These are phyloP conservation scores for Lordiphosa andalusiaca DNA, from an alignment of 2,888 invertebrate genomes.

Conservation along the genomic window DNA sequence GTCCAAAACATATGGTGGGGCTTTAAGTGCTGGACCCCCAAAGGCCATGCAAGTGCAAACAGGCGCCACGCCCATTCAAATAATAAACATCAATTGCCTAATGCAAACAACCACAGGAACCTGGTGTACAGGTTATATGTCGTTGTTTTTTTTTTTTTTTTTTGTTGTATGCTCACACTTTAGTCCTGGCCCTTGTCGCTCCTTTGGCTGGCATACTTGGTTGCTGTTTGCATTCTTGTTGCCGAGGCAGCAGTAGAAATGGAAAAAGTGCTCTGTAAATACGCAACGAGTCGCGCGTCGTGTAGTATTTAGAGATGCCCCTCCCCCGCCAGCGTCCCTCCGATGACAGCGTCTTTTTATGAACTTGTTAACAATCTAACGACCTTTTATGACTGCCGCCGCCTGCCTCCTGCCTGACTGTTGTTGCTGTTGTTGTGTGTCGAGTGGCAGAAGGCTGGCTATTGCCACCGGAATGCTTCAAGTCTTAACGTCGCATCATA, in stretches of 20 bases:
- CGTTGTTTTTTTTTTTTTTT: slow-evolving; percentile 17
- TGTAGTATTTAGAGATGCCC: slow-evolving; percentile 53
- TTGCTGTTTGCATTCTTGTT: slow-evolving; percentile 51
- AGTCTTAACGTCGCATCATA: slow-evolving; percentile 48
- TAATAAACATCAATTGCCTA: slow-evolving; percentile 59
- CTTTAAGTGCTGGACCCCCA: background rate
- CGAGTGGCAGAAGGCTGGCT: slow-evolving; percentile 28
- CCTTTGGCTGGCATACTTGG: slow-evolving; percentile 43
- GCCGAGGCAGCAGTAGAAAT: slow-evolving; percentile 29
- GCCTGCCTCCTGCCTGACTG: slow-evolving; percentile 26
- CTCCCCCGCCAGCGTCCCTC: slow-evolving; percentile 17
- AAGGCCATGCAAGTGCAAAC: slow-evolving; percentile 17
- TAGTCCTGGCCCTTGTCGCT: slow-evolving; percentile 15
- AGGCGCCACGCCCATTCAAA: slow-evolving; percentile 24
- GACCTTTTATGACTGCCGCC: slow-evolving; percentile 50
- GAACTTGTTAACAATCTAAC: slow-evolving; percentile 74
- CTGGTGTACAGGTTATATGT: slow-evolving; percentile 1
- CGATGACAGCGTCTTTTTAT: slow-evolving; percentile 64
- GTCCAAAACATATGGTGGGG: background rate
- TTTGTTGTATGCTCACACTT: slow-evolving; percentile 16
- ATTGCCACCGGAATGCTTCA: slow-evolving; percentile 18
- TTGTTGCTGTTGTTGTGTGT: slow-evolving; percentile 21
- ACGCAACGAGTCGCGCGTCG: slow-evolving; percentile 54
- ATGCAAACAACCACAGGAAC: slow-evolving; percentile 44
- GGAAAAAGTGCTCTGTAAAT: slow-evolving; percentile 67